phyloP scores from a whole-genome alignment of 2,797 vertebrate genomes.

The Ispidina picta region DNA sequence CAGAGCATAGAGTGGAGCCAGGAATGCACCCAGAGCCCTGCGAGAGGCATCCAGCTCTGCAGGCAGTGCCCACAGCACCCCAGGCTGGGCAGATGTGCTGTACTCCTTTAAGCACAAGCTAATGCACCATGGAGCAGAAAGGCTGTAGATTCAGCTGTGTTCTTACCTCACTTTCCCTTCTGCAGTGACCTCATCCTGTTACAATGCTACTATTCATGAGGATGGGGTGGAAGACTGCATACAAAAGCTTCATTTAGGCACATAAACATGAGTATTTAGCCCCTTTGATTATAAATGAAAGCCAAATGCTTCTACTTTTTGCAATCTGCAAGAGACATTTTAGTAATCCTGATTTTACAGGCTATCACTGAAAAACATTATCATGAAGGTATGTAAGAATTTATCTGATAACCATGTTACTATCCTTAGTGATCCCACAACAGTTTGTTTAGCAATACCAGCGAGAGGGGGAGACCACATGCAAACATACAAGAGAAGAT shows the following conservation, averaged over 20 bases:
- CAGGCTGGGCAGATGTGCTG: neutral
- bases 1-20: conserved; percentile 51
- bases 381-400: neutral
- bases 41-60: conserved; percentile 38
- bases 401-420: neutral
- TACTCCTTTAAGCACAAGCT: conserved; percentile 78
- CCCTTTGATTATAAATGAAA: conserved; percentile 81
- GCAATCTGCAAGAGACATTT: neutral
- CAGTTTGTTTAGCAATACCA: conserved; percentile 4
- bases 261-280: conserved; percentile 87
- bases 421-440: neutral
- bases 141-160: conserved; percentile 91
- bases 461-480: neutral
- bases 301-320: conserved; percentile 67
- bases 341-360: conserved; percentile 40
- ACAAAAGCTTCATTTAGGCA: conserved; percentile 91
- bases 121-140: conserved; percentile 73
- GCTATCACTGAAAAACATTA: conserved; percentile 15
- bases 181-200: conserved; percentile 91
- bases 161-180: conserved; percentile 92
- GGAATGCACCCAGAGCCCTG: conserved; percentile 51
- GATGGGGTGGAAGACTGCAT: conserved; percentile 83
- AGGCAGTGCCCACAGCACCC: conserved; percentile 11
- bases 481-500: neutral
- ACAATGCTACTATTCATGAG: conserved; percentile 98